Evolutionary conservation across 2,888 invertebrate species (phyloP).

Genomic region (Tiphia femorata): DNA sequence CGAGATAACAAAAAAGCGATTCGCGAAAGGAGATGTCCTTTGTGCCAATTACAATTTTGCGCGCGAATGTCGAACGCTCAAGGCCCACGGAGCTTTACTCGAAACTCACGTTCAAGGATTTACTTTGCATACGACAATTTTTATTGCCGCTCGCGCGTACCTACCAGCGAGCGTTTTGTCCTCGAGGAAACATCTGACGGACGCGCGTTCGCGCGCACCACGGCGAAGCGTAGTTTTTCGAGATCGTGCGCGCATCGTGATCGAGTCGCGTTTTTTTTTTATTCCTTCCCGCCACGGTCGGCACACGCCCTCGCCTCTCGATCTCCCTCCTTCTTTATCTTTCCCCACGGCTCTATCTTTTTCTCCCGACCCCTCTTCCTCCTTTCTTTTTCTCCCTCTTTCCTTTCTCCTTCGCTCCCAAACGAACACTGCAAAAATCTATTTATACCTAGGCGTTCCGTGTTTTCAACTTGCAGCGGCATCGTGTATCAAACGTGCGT

Average conservation of each 20-base stretch:
- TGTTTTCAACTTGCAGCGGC: slow-evolving; percentile 50
- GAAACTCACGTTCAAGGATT: slow-evolving; percentile 53
- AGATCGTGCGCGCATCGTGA: slow-evolving; percentile 25
- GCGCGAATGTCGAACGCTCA: slow-evolving; percentile 32
- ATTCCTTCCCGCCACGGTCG: slow-evolving; percentile 34
- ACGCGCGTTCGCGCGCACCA: background rate
- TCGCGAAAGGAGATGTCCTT: slow-evolving; percentile 6
- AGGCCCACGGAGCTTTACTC: slow-evolving; percentile 34
- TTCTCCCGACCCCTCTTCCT: slow-evolving; percentile 8
- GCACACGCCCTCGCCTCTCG: slow-evolving; percentile 3
- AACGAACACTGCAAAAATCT: slow-evolving; percentile 36
- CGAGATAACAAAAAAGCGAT: slow-evolving; percentile 1
- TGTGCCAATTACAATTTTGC: slow-evolving; percentile 3
- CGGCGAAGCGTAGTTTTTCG: slow-evolving; percentile 32
- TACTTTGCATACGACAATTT: slow-evolving; percentile 48
- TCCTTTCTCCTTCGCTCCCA: slow-evolving; percentile 17
- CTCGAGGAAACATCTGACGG: slow-evolving; percentile 3
- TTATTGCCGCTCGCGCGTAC: slow-evolving; percentile 28
- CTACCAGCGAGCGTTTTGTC: slow-evolving; percentile 8
- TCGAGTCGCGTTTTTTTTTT: slow-evolving; percentile 27
- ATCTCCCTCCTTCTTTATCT: slow-evolving; percentile 3
- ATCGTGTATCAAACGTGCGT: slow-evolving; percentile 47
- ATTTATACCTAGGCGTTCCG: slow-evolving; percentile 47
- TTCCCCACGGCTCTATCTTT: background rate
- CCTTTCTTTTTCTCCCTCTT: slow-evolving; percentile 6